Evolutionary conservation across 2,888 invertebrate genomes (phyloP).

Genomic region (Leptinotarsa tumamoca): DNA sequence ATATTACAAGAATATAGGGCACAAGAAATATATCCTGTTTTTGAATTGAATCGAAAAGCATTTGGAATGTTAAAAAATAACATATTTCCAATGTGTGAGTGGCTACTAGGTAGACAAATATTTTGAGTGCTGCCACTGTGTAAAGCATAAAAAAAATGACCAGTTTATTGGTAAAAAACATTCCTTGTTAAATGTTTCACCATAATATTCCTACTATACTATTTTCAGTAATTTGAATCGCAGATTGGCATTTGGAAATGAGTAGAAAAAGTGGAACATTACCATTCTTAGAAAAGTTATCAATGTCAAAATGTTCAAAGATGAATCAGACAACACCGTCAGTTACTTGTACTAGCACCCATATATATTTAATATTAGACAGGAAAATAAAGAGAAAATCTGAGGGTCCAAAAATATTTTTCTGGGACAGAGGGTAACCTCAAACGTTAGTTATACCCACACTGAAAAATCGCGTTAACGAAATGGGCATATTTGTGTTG

Average conservation of each 20-base stretch:
- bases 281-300: constrained; percentile 38
- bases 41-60: too few species aligned
- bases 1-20: too few species aligned
- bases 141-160: background rate
- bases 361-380: background rate
- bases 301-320: constrained; percentile 24
- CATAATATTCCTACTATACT: background rate
- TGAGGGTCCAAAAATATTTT: constrained; percentile 17
- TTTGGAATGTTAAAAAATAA: too few species aligned
- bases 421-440: constrained; percentile 10
- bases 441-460: constrained; percentile 6
- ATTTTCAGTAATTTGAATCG: background rate
- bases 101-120: background rate
- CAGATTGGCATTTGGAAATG: constrained; percentile 11
- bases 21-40: too few species aligned
- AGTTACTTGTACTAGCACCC: background rate
- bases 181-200: too few species aligned
- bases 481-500: background rate
- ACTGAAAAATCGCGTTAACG: background rate
- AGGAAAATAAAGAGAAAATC: background rate
- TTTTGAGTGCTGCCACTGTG: background rate
- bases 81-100: too few species aligned
- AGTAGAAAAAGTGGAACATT: constrained; percentile 37
- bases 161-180: background rate
- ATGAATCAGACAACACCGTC: background rate